Evolutionary conservation across 2,888 invertebrate genomes (phyloP).

Genomic region (Ferrisia virgata): DNA sequence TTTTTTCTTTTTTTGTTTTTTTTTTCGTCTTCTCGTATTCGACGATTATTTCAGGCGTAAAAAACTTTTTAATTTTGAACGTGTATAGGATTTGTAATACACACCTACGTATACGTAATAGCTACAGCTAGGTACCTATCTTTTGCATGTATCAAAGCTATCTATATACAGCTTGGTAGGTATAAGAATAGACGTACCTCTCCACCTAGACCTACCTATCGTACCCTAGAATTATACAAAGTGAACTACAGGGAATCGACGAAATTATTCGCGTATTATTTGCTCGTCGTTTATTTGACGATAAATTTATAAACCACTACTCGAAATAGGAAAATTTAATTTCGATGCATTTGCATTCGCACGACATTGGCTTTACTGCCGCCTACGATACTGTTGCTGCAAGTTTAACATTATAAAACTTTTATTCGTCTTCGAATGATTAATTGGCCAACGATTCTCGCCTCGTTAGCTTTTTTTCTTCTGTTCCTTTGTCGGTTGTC

Average conservation of each 20-base stretch:
- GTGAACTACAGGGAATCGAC: neutral
- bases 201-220: too few species aligned
- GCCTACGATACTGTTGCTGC: neutral
- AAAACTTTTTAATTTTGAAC: neutral
- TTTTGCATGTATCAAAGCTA: too few species aligned
- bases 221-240: neutral
- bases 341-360: conserved; percentile 6
- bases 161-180: neutral
- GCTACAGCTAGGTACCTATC: neutral
- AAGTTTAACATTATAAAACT: neutral
- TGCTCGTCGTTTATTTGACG: neutral
- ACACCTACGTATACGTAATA: too few species aligned
- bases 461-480: conserved; percentile 9
- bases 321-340: neutral
- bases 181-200: neutral
- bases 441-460: conserved; percentile 23
- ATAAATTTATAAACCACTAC: neutral
- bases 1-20: neutral
- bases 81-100: neutral
- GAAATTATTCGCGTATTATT: neutral
- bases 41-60: neutral
- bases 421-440: conserved; percentile 21
- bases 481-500: neutral
- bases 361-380: neutral
- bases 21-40: neutral